Evolutionary conservation across 2,888 invertebrate species (phyloP), one percentile per base, ranked within the genome.

Genomic region (Pristionchus arcanus): DNA sequence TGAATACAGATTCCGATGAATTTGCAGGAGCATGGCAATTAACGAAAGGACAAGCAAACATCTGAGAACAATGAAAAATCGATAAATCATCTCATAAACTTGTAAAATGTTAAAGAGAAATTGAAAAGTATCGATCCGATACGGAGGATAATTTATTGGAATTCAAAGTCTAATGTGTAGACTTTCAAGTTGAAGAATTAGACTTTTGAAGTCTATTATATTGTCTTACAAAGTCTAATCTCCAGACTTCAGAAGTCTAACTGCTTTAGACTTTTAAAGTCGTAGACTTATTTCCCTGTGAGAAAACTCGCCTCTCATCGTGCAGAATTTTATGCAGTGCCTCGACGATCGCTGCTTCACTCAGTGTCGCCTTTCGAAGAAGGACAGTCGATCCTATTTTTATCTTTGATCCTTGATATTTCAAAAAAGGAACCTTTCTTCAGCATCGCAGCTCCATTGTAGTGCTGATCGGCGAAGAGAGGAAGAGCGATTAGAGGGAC

Each of bases 371-470:
- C 71, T 71, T 71, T 34, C 71, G 71, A 13, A 71, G 34, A 9
- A 71, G 34, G 34, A 71, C 71, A 1, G 71, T 34, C 71, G 71
- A 34, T 31, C 71, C 71, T 71, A 16, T 19, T 16, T 15, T 13
- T 2, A 16, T 71, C 7, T 9, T 77, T 42, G 77, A 77, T 77
- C 77, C 42, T 42, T 77, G 77, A 77, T 77, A 42, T 77, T 25
- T 77, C 71, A n/a, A 15, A 11, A 77, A 13, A 7, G 3, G 7
- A 16, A 34, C 84, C 84, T 84, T 84, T 84, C 55, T 84, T 84
- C 16, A 84, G 84, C 84, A 84, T 53, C 42, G 84, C 84, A 37
- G 84, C 84, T 59, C 37, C 84, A 55, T 84, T 84, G 55, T 84
- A 84, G 55, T 84, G 84, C 31, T 84, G 84, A 59, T 84, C 84